Evolutionary conservation across 2,888 invertebrate genomes (phyloP).

Genomic region (Phrixothrix hirtus): DNA sequence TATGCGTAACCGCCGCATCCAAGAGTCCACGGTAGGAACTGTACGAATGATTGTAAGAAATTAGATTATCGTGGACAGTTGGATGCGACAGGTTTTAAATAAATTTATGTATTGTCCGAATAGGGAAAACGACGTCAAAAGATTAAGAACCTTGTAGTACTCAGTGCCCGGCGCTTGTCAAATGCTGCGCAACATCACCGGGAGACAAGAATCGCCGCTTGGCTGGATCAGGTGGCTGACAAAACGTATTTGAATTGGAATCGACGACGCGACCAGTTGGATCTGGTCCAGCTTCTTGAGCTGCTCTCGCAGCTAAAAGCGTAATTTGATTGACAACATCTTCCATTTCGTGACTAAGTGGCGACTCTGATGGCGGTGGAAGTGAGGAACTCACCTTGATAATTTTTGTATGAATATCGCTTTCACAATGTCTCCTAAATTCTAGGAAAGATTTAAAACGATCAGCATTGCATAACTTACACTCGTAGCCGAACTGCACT

Average conservation of each 20-base stretch:
- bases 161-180: slow-evolving; percentile 62
- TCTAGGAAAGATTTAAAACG: slow-evolving; percentile 65
- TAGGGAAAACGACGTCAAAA: slow-evolving; percentile 20
- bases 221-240: slow-evolving; percentile 59
- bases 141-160: slow-evolving; percentile 33
- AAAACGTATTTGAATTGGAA: slow-evolving; percentile 62
- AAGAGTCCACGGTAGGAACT: slow-evolving; percentile 38
- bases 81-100: slow-evolving; percentile 17
- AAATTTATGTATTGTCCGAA: slow-evolving; percentile 13
- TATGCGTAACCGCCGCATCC: slow-evolving; percentile 31
- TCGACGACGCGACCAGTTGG: slow-evolving; percentile 51
- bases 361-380: slow-evolving; percentile 60
- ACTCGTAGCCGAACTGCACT: slow-evolving; percentile 76
- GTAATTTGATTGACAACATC: slow-evolving; percentile 83
- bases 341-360: slow-evolving; percentile 79
- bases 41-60: slow-evolving; percentile 32
- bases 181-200: slow-evolving; percentile 59
- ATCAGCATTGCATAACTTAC: slow-evolving; percentile 66
- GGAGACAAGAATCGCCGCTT: slow-evolving; percentile 62
- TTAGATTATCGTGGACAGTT: slow-evolving; percentile 24
- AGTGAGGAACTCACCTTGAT: slow-evolving; percentile 46
- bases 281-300: slow-evolving; percentile 62
- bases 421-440: slow-evolving; percentile 67
- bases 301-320: slow-evolving; percentile 74
- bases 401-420: slow-evolving; percentile 59